Evolutionary conservation across 2,888 invertebrate species (phyloP).

Genomic region (Mystacides longicornis): DNA sequence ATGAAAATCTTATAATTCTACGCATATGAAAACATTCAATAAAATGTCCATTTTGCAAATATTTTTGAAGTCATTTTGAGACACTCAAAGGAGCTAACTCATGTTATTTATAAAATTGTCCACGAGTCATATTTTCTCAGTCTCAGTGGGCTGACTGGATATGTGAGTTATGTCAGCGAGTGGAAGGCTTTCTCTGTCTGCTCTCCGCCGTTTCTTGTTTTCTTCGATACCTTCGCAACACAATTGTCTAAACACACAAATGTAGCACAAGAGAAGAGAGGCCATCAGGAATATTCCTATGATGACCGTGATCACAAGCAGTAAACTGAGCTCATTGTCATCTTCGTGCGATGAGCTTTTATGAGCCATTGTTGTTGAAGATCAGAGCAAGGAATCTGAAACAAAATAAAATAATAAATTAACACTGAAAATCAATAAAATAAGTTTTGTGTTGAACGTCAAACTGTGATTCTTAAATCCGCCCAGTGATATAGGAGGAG

Average conservation of each 20-base stretch:
- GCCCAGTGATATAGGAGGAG: too few species aligned
- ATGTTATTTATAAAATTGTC: too few species aligned
- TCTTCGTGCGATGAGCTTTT: conserved; percentile 38
- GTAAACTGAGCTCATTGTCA: conserved; percentile 51
- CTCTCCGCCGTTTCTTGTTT: conserved; percentile 36
- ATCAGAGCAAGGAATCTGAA: too few species aligned
- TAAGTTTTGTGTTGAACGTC: too few species aligned
- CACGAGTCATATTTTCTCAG: conserved; percentile 35
- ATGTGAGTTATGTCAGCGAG: conserved; percentile 54
- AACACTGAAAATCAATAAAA: too few species aligned
- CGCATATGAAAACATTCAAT: too few species aligned
- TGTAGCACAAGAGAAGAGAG: conserved; percentile 58
- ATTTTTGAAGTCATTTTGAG: too few species aligned
- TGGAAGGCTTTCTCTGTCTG: conserved; percentile 46
- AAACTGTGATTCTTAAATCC: too few species aligned
- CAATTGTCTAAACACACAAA: conserved; percentile 56
- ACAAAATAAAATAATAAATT: too few species aligned
- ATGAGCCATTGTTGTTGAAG: conserved; percentile 18
- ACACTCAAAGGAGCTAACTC: too few species aligned
- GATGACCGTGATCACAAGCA: conserved; percentile 52
- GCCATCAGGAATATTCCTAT: conserved; percentile 54
- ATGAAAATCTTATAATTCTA: too few species aligned
- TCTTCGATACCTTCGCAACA: conserved; percentile 52
- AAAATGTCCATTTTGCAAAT: too few species aligned
- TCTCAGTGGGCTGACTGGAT: conserved; percentile 55